These are phyloP conservation scores for Mormoops blainvillei DNA, from an alignment of 2,113 vertebrate genomes.

Conservation along the genomic window DNA sequence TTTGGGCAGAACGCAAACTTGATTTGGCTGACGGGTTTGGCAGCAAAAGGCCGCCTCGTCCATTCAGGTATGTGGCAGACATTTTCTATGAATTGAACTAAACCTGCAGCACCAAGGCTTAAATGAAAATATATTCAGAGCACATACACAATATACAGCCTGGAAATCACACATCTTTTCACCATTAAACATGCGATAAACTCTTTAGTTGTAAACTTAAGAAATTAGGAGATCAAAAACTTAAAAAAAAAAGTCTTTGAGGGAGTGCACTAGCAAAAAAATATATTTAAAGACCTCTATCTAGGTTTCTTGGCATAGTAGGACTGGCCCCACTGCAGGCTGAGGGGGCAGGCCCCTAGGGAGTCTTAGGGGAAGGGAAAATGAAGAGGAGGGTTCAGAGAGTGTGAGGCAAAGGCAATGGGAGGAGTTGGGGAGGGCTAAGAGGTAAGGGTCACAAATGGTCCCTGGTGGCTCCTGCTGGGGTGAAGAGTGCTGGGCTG, in stretches of 20 bases:
- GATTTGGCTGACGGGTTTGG: neutral
- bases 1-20: neutral
- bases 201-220: neutral
- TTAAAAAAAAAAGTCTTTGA: neutral
- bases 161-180: neutral
- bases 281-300: neutral
- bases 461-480: neutral
- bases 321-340: neutral
- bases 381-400: neutral
- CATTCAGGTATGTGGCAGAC: neutral
- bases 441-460: neutral
- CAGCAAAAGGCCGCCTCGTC: neutral
- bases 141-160: neutral
- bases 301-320: neutral
- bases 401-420: neutral
- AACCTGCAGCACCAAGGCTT: neutral
- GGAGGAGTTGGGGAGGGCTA: neutral
- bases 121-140: slow-evolving; percentile 6
- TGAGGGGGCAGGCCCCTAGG: neutral
- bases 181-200: neutral
- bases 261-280: neutral
- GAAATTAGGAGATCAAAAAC: neutral
- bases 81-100: neutral
- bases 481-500: neutral
- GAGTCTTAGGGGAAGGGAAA: neutral